Conservation (phyloP, 1,140 invertebrate species). For the Amyelois transitella region DNA sequence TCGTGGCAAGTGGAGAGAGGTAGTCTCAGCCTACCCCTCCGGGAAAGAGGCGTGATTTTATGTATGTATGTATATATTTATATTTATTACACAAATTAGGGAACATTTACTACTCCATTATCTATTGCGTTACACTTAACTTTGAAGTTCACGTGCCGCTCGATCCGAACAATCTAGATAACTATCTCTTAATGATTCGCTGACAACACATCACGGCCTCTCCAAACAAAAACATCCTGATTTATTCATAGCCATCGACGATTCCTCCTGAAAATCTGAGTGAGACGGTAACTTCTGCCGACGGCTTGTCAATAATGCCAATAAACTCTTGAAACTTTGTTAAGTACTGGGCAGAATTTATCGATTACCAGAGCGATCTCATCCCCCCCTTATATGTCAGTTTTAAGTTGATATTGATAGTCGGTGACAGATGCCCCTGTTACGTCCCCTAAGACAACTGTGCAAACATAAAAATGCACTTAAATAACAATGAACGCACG, state of each 20-base stretch:
- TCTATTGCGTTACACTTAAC: no score
- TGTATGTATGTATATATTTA: no score
- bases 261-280: conserved; percentile 13
- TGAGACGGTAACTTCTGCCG: conserved; percentile 25
- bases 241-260: conserved; percentile 12
- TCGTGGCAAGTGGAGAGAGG: no score
- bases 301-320: conserved; percentile 59
- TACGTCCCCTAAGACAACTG: conserved; percentile 43
- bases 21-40: no score
- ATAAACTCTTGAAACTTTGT: conserved; percentile 59
- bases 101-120: no score
- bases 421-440: conserved; percentile 51
- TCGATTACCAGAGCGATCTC: conserved; percentile 62
- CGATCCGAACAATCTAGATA: no score
- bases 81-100: no score
- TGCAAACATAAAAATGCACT: conserved; percentile 19
- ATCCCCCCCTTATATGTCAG: conserved; percentile 64
- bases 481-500: not conserved
- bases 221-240: conserved; percentile 7
- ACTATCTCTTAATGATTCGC: not conserved
- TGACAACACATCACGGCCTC: no score
- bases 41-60: no score
- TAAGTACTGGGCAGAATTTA: conserved; percentile 64
- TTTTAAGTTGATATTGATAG: conserved; percentile 67
- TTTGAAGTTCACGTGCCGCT: no score